Percentiles rank a stretch among this genome's conserved stretches.
Evolutionary conservation across 1,140 invertebrate genomes (phyloP).

Genomic region (Pantala flavescens): DNA sequence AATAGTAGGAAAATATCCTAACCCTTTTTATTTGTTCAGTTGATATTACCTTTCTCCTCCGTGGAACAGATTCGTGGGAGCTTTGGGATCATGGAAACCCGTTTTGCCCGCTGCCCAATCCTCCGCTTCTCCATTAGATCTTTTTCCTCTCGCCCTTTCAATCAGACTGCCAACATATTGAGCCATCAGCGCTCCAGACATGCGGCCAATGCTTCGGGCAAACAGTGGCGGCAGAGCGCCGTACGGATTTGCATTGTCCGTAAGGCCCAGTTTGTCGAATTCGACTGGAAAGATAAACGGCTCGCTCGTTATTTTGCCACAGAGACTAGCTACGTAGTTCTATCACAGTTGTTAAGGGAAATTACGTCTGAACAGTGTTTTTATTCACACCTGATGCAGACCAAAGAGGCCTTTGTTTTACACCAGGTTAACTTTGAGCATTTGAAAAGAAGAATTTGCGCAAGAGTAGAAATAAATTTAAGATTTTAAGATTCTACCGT

Average conservation of each 20-base stretch:
- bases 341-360: too few relatives aligned
- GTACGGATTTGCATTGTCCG: slow-evolving; percentile 74
- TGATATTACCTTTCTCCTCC: slow-evolving; percentile 55
- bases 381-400: too few relatives aligned
- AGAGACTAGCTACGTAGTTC: too few relatives aligned
- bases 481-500: too few relatives aligned
- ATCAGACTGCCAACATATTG: slow-evolving; percentile 45
- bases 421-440: too few relatives aligned
- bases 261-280: slow-evolving; percentile 69
- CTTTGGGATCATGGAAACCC: neutral
- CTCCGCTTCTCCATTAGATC: slow-evolving; percentile 15
- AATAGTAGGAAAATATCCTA: too few relatives aligned
- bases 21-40: too few relatives aligned
- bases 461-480: too few relatives aligned
- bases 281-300: slow-evolving; percentile 47
- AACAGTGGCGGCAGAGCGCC: slow-evolving; percentile 61
- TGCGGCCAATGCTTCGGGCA: slow-evolving; percentile 53
- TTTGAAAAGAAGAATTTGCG: too few relatives aligned
- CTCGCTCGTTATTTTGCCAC: too few relatives aligned
- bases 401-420: too few relatives aligned
- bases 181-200: slow-evolving; percentile 51
- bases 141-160: slow-evolving; percentile 44
- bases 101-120: neutral
- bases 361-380: too few relatives aligned
- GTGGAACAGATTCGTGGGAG: slow-evolving; percentile 44